A percentile compares a stretch with the other conserved stretches of the same genome.
Evolutionary conservation across 2,113 vertebrate species (phyloP).

Genomic region (Copsychus sechellarum): DNA sequence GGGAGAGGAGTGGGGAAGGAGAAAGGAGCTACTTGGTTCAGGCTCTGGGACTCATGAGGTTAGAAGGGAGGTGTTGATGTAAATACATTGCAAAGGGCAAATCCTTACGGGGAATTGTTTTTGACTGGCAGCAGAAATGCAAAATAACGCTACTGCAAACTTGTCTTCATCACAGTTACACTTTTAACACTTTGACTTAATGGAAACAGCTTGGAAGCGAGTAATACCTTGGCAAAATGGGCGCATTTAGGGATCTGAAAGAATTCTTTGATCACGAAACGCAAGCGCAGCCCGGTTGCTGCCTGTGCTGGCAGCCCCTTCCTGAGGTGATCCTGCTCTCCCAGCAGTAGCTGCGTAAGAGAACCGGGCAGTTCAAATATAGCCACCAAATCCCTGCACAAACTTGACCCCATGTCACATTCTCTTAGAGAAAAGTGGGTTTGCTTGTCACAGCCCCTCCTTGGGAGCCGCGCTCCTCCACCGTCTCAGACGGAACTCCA

Average conservation of each 20-base stretch:
- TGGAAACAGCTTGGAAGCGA: not conserved
- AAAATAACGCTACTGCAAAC: not conserved
- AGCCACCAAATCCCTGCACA: conserved; percentile 13
- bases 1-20: not conserved
- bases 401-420: not conserved
- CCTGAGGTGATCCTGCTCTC: not conserved
- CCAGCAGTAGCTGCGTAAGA: not conserved
- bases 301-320: not conserved
- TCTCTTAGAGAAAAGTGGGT: not conserved
- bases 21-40: not conserved
- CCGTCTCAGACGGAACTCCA: fast-evolving
- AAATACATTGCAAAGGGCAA: not conserved
- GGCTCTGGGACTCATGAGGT: not conserved
- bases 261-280: not conserved
- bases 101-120: fast-evolving
- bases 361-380: not conserved
- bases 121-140: not conserved
- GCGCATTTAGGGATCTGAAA: not conserved
- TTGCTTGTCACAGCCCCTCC: not conserved
- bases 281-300: not conserved
- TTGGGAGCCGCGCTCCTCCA: fast-evolving
- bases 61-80: not conserved
- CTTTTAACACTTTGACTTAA: not conserved
- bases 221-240: not conserved
- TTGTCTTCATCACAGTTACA: not conserved